Percentiles rank a stretch among this genome's conserved stretches.
phyloP scores from a whole-genome alignment of 2,113 vertebrate genomes.

The Lipotes vexillifer region DNA sequence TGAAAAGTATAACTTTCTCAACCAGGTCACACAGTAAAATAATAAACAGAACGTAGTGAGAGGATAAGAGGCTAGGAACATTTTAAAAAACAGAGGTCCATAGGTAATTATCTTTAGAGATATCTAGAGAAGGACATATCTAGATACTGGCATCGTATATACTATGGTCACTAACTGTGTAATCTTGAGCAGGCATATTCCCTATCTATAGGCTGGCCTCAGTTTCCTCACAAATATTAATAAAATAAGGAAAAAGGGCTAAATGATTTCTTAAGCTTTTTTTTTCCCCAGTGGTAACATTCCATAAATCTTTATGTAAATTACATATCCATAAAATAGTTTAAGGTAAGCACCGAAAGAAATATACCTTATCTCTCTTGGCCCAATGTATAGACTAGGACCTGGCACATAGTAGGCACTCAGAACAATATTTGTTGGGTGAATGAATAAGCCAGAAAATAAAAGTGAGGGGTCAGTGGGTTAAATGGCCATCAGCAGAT shows the following conservation, averaged over 20 bases:
- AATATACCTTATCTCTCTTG: not conserved
- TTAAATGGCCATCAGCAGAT: not conserved
- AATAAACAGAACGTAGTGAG: not conserved
- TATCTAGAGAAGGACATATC: not conserved
- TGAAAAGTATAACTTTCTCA: slow-evolving; percentile 68
- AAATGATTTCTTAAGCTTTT: not conserved
- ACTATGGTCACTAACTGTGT: not conserved
- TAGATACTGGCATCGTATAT: not conserved
- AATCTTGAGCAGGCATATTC: not conserved
- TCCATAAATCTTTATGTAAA: not conserved
- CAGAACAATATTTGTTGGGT: not conserved
- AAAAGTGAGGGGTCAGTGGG: not conserved
- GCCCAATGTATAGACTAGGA: not conserved
- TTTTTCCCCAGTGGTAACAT: not conserved
- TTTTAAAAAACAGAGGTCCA: not conserved
- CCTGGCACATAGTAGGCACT: not conserved
- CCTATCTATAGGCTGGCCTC: not conserved
- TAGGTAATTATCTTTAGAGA: not conserved
- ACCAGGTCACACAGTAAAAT: slow-evolving; percentile 1
- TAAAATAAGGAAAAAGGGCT: not conserved
- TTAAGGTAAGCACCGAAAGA: not conserved
- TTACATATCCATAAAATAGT: not conserved
- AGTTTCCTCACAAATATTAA: not conserved
- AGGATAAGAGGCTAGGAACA: not conserved
- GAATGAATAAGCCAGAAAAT: not conserved